Conservation (phyloP, 1,140 invertebrate genomes). For the Ips nitidus region DNA sequence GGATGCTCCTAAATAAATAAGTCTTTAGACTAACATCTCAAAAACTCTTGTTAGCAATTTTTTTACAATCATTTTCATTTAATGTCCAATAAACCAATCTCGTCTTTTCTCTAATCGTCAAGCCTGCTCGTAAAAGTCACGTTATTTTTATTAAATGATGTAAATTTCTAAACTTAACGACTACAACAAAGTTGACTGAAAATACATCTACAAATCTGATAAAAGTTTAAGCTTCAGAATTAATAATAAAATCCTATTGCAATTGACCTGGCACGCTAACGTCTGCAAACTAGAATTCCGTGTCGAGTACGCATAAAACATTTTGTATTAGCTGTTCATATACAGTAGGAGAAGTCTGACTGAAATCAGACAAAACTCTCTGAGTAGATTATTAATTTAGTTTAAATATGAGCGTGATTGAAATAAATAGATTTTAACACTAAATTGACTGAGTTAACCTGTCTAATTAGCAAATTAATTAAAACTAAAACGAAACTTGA, state of each 20-base stretch:
- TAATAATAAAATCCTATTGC: conserved; percentile 15
- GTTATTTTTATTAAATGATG: too few species aligned
- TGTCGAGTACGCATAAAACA: conserved; percentile 16
- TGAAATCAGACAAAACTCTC: background rate
- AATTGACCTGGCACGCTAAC: conserved; percentile 12
- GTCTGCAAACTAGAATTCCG: conserved; percentile 18
- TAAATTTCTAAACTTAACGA: background rate
- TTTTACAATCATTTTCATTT: too few species aligned
- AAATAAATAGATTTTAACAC: conserved; percentile 5
- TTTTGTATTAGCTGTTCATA: conserved; percentile 16
- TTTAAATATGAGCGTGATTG: background rate
- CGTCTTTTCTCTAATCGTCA: too few species aligned
- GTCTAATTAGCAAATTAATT: conserved; percentile 25
- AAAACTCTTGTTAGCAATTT: too few species aligned
- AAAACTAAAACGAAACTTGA: conserved; percentile 10
- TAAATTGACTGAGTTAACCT: background rate
- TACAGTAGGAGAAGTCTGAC: conserved; percentile 4
- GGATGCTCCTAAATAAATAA: too few species aligned
- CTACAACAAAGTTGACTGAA: conserved; percentile 8
- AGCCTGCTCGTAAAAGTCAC: too few species aligned
- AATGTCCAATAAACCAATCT: too few species aligned
- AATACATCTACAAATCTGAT: conserved; percentile 13
- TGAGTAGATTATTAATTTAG: background rate
- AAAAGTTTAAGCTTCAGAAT: conserved; percentile 1
- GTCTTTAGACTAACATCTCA: too few species aligned